Evolutionary conservation across 1,140 invertebrate species (phyloP).

Genomic region (Cotesia glomerata): DNA sequence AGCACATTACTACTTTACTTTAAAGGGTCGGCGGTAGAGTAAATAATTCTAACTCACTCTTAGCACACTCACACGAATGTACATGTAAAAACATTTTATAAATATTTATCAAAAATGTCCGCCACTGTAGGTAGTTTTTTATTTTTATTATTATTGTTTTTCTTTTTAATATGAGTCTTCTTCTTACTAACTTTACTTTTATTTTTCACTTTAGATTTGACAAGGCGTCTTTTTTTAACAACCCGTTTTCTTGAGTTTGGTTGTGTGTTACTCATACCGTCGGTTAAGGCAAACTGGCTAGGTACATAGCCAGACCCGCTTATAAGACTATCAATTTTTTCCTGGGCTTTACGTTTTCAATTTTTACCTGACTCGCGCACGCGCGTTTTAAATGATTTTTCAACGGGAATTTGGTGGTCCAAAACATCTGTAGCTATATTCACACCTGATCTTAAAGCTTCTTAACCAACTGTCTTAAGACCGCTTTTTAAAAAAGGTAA

Average conservation of each 20-base stretch:
- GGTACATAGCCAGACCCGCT: not conserved
- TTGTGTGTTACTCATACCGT: not conserved
- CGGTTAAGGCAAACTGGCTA: not conserved
- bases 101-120: not conserved
- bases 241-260: too few species aligned
- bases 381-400: too few species aligned
- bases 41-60: constrained; percentile 59
- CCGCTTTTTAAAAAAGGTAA: too few species aligned
- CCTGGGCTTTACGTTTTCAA: too few species aligned
- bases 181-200: not conserved
- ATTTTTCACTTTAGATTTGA: not conserved
- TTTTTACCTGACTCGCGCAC: too few species aligned
- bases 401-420: too few species aligned
- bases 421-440: too few species aligned
- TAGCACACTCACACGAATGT: constrained; percentile 48
- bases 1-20: too few species aligned
- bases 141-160: not conserved
- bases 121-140: not conserved
- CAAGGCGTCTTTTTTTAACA: too few species aligned
- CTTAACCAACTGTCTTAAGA: too few species aligned
- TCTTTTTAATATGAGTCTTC: not conserved
- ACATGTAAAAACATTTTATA: constrained; percentile 31
- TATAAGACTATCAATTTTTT: constrained; percentile 6
- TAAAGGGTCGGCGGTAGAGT: constrained; percentile 52
- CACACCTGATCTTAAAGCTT: too few species aligned